phyloP scores from a whole-genome alignment of 2,888 invertebrate species.

The Papilio demoleus region DNA sequence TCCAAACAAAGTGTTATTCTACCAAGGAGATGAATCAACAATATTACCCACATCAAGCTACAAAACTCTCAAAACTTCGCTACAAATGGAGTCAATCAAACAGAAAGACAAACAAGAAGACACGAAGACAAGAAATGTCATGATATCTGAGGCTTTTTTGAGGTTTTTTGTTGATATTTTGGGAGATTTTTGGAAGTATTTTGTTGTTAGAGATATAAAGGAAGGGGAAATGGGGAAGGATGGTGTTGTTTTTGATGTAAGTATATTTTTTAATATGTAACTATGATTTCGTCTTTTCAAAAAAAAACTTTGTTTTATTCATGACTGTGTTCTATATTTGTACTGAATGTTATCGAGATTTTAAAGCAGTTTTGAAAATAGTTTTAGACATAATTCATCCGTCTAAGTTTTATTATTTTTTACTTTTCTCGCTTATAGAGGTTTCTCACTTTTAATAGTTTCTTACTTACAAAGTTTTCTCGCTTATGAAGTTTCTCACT shows the following conservation, averaged over 20 bases:
- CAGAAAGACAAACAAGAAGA: slow-evolving; percentile 63
- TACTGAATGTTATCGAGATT: too few relatives aligned
- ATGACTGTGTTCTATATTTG: too few relatives aligned
- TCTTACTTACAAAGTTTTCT: too few relatives aligned
- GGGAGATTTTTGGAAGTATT: slow-evolving; percentile 87
- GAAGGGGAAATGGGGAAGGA: slow-evolving; percentile 66
- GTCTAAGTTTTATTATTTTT: too few relatives aligned
- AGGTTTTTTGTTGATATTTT: slow-evolving; percentile 90
- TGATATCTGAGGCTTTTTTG: slow-evolving; percentile 91
- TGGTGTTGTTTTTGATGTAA: slow-evolving; percentile 73
- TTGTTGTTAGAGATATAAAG: slow-evolving; percentile 56
- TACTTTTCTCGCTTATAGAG: too few relatives aligned
- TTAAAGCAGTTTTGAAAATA: too few relatives aligned
- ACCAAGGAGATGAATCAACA: slow-evolving; percentile 90
- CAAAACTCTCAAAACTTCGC: slow-evolving; percentile 85
- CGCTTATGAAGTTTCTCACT: too few relatives aligned
- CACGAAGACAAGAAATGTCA: slow-evolving; percentile 85
- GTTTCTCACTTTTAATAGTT: too few relatives aligned
- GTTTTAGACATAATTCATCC: too few relatives aligned
- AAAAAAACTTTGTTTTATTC: too few relatives aligned
- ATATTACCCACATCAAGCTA: slow-evolving; percentile 88
- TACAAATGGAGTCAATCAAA: slow-evolving; percentile 72
- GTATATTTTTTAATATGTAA: slow-evolving; percentile 46
- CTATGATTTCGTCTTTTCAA: too few relatives aligned
- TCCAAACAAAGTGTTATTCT: slow-evolving; percentile 83